Conservation (phyloP, 2,888 invertebrate species). For the Coelinius sp. region DNA sequence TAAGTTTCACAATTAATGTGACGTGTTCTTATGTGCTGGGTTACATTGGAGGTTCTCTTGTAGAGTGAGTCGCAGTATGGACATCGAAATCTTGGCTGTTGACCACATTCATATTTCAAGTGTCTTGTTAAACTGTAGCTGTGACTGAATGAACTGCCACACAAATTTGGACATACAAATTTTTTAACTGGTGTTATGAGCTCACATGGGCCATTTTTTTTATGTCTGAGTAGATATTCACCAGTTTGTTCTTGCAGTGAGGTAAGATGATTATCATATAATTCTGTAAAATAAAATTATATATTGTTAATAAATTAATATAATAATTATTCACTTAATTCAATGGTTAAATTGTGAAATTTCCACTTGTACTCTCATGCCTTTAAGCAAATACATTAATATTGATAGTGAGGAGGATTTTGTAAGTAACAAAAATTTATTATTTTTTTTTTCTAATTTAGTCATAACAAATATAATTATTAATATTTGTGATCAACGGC, state of each 20-base stretch:
- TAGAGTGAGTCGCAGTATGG: slow-evolving; percentile 60
- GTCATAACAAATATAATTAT: background rate
- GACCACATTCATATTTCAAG: slow-evolving; percentile 56
- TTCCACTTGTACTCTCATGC: slow-evolving; percentile 24
- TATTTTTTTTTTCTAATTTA: background rate
- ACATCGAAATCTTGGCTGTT: slow-evolving; percentile 62
- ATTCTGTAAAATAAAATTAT: slow-evolving; percentile 37
- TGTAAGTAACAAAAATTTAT: slow-evolving; percentile 6
- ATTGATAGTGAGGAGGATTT: background rate
- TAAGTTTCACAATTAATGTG: slow-evolving; percentile 47
- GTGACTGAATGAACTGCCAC: slow-evolving; percentile 38
- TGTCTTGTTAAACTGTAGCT: slow-evolving; percentile 52
- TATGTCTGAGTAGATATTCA: slow-evolving; percentile 1
- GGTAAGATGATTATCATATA: slow-evolving; percentile 16
- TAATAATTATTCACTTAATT: background rate
- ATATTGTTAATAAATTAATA: background rate
- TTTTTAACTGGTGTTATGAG: background rate
- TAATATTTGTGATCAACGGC: slow-evolving; percentile 15
- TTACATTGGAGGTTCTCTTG: slow-evolving; percentile 56
- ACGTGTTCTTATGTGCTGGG: slow-evolving; percentile 55
- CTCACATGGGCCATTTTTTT: slow-evolving; percentile 13
- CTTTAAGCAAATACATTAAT: background rate
- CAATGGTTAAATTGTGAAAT: background rate
- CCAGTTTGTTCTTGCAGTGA: background rate
- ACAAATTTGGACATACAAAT: slow-evolving; percentile 38